Conservation (phyloP, 2,797 vertebrate genomes). For the Notoglanidium macrostoma region DNA sequence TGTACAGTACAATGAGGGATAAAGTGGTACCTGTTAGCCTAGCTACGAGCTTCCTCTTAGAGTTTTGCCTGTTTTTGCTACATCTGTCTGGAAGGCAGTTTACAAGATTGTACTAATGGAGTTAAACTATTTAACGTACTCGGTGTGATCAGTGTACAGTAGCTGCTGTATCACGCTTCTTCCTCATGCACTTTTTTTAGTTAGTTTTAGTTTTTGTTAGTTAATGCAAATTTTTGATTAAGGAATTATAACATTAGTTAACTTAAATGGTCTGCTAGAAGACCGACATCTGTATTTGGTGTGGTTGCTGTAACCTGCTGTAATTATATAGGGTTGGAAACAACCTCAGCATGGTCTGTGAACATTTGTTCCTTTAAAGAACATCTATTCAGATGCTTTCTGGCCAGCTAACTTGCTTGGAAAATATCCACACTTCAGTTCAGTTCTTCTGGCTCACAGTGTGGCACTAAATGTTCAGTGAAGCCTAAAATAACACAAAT, state of each 20-base stretch:
- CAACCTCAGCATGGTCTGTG: background rate
- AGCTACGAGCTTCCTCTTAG: background rate
- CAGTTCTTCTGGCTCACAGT: background rate
- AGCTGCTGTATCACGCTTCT: background rate
- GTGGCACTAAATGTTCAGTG: slow-evolving; percentile 5
- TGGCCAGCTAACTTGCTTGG: too few relatives aligned
- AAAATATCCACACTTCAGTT: background rate
- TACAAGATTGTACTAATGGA: background rate
- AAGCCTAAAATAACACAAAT: slow-evolving; percentile 18
- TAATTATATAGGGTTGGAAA: background rate
- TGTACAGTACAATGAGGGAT: background rate
- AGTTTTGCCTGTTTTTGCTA: background rate
- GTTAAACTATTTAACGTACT: background rate
- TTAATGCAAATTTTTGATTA: background rate
- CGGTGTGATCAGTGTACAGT: background rate
- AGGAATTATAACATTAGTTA: background rate
- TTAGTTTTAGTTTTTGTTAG: background rate
- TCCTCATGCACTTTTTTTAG: background rate
- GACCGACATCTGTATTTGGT: background rate
- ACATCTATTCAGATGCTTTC: background rate
- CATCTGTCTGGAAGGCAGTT: background rate
- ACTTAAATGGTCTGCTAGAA: background rate
- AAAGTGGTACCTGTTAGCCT: background rate
- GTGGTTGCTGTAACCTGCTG: background rate
- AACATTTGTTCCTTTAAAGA: background rate